Percentiles rank a stretch among this genome's conserved stretches.
These are phyloP conservation scores for Dasyurus viverrinus DNA, from an alignment of 2,113 vertebrate species.

Conservation along the genomic window DNA sequence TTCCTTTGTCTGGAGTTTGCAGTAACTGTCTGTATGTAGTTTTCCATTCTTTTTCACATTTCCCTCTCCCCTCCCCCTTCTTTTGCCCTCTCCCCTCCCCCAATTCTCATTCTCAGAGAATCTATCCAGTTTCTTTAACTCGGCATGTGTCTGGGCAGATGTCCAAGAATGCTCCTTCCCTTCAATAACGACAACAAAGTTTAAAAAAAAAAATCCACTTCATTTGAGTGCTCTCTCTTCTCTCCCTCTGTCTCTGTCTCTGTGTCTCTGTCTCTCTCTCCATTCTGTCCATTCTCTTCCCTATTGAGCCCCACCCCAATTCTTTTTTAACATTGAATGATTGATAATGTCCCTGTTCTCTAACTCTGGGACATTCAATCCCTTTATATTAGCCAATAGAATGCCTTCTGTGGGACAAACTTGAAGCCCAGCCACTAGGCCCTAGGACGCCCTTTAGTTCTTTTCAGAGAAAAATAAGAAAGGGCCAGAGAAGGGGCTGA, in stretches of 20 bases:
- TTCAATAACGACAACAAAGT: slow-evolving; percentile 80
- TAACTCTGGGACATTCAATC: slow-evolving; percentile 75
- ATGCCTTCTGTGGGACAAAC: slow-evolving; percentile 87
- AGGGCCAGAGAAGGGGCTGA: slow-evolving; percentile 80
- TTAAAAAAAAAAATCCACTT: slow-evolving; percentile 69
- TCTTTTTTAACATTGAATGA: slow-evolving; percentile 83
- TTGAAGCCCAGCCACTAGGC: slow-evolving; percentile 73
- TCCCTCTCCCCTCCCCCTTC: slow-evolving; percentile 73
- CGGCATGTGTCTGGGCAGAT: slow-evolving; percentile 98
- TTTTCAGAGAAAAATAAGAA: slow-evolving; percentile 83
- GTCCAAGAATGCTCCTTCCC: slow-evolving; percentile 90
- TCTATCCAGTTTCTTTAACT: slow-evolving; percentile 86
- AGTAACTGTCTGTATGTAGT: neutral
- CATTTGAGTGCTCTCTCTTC: slow-evolving; percentile 65
- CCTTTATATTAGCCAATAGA: slow-evolving; percentile 86
- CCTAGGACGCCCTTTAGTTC: slow-evolving; percentile 84
- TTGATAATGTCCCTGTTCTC: slow-evolving; percentile 80
- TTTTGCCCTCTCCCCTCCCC: slow-evolving; percentile 73
- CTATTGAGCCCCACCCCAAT: slow-evolving; percentile 57
- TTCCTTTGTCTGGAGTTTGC: slow-evolving; percentile 81
- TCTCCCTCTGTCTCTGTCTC: slow-evolving; percentile 22
- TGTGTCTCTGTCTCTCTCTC: slow-evolving; percentile 26
- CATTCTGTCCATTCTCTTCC: slow-evolving; percentile 51
- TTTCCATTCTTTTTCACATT: slow-evolving; percentile 71
- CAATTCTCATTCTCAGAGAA: slow-evolving; percentile 85